Evolutionary conservation across 2,113 vertebrate genomes (phyloP), one percentile per base, ranked within the genome.

Genomic region (Osmerus mordax): DNA sequence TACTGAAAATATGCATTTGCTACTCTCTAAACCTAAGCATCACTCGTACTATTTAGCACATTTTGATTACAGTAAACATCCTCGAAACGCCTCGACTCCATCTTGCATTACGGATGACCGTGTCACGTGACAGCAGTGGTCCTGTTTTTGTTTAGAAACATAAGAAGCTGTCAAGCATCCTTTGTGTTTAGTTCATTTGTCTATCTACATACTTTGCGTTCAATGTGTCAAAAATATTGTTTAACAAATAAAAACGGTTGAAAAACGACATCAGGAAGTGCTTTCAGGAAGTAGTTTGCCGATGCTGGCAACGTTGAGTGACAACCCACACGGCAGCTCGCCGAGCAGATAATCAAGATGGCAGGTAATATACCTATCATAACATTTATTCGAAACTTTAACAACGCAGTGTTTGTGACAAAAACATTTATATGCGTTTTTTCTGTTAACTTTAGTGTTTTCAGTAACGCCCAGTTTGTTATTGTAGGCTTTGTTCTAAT

Each of bases 271-370:
- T 21, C 77, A 85, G 88, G 84, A 91, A 88, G 84, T 87, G 75
- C 59, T 83, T 88, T 88, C 77, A 90, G 90, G 90, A 92, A 91
- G 90, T 91, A 78, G 79, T 87, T 83, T 73, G 15, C 15, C n/a
- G 16, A 47, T 47, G 65, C 60, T 63, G 21, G 63, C 25, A 47
- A 51, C 79, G 81, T 88, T 89, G 88, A 91, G 87, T 90, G 87
- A 90, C 90, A 91, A 85, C 85, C 87, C 85, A 89, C 82, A 88
- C 88, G 81, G 87, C 84, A 85, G 81, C 86, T 85, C 82, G 80
- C 85, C 80, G 80, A 89, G 86, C 84, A 82, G 83, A 87, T 63
- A 83, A 84, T 87, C 91, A 94, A 95, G 91, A 95, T 94, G 94
- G 94, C 92, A 87, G 89, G 92, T 88, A 80, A 87, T 70, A 79